Base-by-base conservation (phyloP, 2,888 invertebrate genomes). In the Conus canariensis region DNA sequence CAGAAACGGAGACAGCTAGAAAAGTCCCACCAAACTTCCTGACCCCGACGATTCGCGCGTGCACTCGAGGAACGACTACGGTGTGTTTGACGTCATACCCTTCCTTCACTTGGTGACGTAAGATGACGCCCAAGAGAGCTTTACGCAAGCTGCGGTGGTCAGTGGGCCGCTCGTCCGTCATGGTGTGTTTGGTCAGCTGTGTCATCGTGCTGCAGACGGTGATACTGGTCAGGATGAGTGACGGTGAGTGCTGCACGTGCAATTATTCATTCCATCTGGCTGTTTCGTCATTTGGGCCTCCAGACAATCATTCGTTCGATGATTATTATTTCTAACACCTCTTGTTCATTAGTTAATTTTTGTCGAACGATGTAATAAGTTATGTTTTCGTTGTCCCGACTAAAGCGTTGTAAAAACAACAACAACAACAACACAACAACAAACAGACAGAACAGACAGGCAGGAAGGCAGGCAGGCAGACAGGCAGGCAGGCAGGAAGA, bases 131-230 rank as follows among this genome's bases (percentile, higher is more conserved):
- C 25, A 85, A 70, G 74, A 85, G 74, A 12, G 22, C n/a, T 9
- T 19, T 30, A 30, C 25, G 70, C n/a, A 58, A 12, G 8, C 30
- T 85, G 85, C n/a, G 58, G 70, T 14, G 60, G 60, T 64, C 16
- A 22, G 19, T 58, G 70, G 67, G 89, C 16, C 58, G 85, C 16
- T 85, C 70, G 1, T 19, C 85, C 8, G 56, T 85, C 19, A 12
- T 89, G 77, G 85, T 89, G n/a, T n/a, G 70, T 25, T 56, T 89
- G 16, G 80, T 85, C 14, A 25, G 25, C 85, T 89, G 89, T 56
- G 59, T 89, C 16, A 82, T 89, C 56, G 67, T 64, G 14, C 83
- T 89, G 74, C 89, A 89, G 85, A 64, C 67, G 19, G 16, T 89
- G 85, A 85, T 89, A 22, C 64, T 89, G 30, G 1, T 59, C 85